Conservation (phyloP, 2,888 invertebrate genomes). For the Xestobium rufovillosum region DNA sequence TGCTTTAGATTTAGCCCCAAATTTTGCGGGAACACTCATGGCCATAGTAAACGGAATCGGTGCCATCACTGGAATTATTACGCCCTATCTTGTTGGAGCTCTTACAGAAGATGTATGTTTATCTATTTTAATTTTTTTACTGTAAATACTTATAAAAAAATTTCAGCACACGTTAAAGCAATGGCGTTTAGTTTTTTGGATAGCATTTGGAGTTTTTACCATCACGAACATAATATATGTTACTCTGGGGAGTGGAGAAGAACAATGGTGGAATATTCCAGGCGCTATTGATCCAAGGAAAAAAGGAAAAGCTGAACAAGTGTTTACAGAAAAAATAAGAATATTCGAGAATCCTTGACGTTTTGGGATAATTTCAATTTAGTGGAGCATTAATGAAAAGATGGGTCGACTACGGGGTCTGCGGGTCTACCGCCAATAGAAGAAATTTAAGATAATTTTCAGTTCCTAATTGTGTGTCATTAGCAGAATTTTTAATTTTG, state of each 20-base stretch:
- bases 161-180: slow-evolving; percentile 56
- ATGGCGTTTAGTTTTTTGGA: slow-evolving; percentile 78
- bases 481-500: no score
- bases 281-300: no score
- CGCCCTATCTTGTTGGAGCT: slow-evolving; percentile 53
- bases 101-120: slow-evolving; percentile 53
- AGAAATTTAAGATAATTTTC: no score
- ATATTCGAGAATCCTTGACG: no score
- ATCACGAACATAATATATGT: slow-evolving; percentile 62
- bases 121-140: slow-evolving; percentile 3
- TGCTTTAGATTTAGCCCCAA: slow-evolving; percentile 56
- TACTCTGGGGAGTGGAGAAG: slow-evolving; percentile 65
- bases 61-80: slow-evolving; percentile 53
- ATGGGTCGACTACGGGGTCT: no score
- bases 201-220: slow-evolving; percentile 61
- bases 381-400: no score
- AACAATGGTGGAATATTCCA: slow-evolving; percentile 77
- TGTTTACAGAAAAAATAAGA: no score
- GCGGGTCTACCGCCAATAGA: no score
- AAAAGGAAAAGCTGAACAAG: no score
- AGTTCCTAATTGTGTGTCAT: no score
- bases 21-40: slow-evolving; percentile 57
- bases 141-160: no score
- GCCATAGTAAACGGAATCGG: slow-evolving; percentile 58
- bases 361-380: no score